phyloP scores from a whole-genome alignment of 2,113 vertebrate species.

The Pelvicachromis taeniatus region DNA sequence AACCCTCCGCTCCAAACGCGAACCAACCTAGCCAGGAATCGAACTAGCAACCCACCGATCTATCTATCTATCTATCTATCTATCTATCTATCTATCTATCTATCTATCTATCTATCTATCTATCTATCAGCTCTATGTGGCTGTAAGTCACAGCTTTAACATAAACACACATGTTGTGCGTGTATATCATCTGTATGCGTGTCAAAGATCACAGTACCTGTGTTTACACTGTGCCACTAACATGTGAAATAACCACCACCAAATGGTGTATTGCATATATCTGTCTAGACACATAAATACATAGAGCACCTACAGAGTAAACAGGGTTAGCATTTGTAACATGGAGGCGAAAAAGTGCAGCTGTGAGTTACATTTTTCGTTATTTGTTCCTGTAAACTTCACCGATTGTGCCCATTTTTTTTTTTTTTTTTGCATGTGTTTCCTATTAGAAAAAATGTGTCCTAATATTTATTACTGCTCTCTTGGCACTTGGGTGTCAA shows the following conservation, averaged over 20 bases:
- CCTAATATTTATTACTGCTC: neutral
- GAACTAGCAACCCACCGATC: too few species aligned
- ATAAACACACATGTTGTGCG: neutral
- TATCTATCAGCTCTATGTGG: neutral
- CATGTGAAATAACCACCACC: conserved; percentile 31
- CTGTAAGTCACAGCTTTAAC: neutral
- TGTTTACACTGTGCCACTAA: neutral
- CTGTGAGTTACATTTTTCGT: neutral
- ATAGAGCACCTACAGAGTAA: neutral
- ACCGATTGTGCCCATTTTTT: neutral
- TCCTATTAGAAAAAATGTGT: neutral
- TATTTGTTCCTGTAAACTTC: neutral
- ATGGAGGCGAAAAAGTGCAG: neutral
- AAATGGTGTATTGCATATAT: conserved; percentile 14
- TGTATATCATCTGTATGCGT: neutral
- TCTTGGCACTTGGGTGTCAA: conserved; percentile 9
- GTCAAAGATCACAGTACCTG: neutral
- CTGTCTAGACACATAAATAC: conserved; percentile 7
- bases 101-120: too few species aligned
- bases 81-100: too few species aligned
- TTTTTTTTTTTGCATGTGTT: neutral
- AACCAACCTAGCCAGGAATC: too few species aligned
- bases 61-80: too few species aligned
- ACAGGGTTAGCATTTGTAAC: neutral
- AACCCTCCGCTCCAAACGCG: too few species aligned